A percentile compares a stretch with the other conserved stretches of the same genome.
Evolutionary conservation across 2,113 vertebrate species (phyloP).

Genomic region (Thermophis baileyi): DNA sequence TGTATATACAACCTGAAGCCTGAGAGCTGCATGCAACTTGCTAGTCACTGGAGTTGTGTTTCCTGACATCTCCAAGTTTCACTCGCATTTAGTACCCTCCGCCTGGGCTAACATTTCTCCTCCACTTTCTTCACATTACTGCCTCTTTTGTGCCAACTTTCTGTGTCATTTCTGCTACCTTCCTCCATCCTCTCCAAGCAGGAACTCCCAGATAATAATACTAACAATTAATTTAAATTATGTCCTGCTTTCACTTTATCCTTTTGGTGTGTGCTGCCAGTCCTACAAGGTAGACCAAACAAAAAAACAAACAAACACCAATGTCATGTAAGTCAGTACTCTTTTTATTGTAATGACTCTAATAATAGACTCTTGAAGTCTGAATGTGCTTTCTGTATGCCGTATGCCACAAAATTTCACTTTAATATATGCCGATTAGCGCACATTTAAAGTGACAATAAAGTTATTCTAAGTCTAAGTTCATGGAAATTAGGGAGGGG

Average conservation of each 20-base stretch:
- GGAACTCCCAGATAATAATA: neutral
- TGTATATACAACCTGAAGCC: neutral
- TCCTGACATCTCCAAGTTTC: neutral
- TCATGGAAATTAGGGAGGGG: neutral
- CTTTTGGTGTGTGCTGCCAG: neutral
- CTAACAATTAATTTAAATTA: neutral
- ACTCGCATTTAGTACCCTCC: neutral
- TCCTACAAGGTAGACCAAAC: neutral
- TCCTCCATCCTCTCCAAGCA: neutral
- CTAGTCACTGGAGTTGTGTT: neutral
- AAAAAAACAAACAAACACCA: neutral
- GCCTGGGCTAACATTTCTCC: neutral
- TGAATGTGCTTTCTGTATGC: neutral
- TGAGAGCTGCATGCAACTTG: neutral
- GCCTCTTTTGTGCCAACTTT: neutral
- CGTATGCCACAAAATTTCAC: too few species aligned
- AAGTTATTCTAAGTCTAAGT: too few species aligned
- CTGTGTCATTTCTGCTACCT: neutral
- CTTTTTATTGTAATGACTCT: neutral
- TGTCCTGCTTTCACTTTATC: neutral
- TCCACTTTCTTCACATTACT: neutral
- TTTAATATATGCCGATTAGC: too few species aligned
- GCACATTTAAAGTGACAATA: too few species aligned
- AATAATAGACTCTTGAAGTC: neutral
- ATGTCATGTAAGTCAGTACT: neutral